Base-by-base conservation (phyloP, 2,888 invertebrate species). In the Gortyna flavago region DNA sequence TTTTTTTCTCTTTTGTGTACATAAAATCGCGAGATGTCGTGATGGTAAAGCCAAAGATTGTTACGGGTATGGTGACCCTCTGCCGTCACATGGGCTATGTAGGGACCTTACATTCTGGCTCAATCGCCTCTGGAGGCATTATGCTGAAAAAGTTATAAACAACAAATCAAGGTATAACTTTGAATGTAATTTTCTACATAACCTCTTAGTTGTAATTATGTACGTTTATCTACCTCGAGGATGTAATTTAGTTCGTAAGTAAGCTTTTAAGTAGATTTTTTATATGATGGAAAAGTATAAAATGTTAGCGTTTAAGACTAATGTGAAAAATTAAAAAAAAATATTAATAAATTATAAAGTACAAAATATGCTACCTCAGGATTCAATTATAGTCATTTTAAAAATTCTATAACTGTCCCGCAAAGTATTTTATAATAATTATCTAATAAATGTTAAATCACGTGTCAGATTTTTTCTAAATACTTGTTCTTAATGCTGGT, bases 11-110 rank as follows among this genome's bases (percentile, higher is more conserved):
- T 91, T 91, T 92, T 92, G 85, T 94, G 94, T 94, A 94, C 90
- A 93, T 95, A 93, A 91, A 81, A 94, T 96, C 96, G 96, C 96
- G 96, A 96, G 90, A 92, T 95, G 93, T 96, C 96, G 96, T 96
- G 96, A 96, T 96, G 96, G 96, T 96, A 95, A 96, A 96, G 96
- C 96, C 96, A 96, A 96, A 96, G 96, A 96, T 96, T 96, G 94
- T 95, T 96, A 96, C 96, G 96, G 96, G 96, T 96, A 96, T 93
- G 96, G 96, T 96, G 96, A 96, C 96, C 96, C 96, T 96, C 95
- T 96, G 96, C 96, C 96, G 96, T 96, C 96, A 96, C 96, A 96
- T 89, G 89, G 94, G 92, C 93, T 92, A 83, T 88, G 94, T 92
- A 89, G 92, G 86, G 88, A 88, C 85, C 84, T 86, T 92, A 93